phyloP scores from a whole-genome alignment of 1,140 invertebrate genomes.

The Chironomus tepperi region DNA sequence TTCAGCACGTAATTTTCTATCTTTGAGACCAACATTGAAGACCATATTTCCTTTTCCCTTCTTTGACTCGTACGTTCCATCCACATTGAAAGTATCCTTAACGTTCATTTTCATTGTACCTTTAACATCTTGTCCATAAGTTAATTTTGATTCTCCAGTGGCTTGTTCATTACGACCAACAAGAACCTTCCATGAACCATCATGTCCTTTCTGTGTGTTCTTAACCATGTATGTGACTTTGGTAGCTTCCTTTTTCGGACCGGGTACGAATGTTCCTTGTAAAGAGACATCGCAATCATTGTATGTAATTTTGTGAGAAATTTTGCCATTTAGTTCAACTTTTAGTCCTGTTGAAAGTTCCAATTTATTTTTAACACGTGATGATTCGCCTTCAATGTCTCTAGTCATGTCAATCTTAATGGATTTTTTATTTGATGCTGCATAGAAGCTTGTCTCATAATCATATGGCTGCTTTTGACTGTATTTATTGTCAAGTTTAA shows the following conservation, averaged over 20 bases:
- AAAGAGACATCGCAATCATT: neutral
- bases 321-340: neutral
- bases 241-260: neutral
- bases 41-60: conserved; percentile 49
- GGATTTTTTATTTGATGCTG: conserved; percentile 32
- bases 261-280: neutral
- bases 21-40: conserved; percentile 43
- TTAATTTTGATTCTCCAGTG: conserved; percentile 32
- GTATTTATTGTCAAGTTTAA: conserved; percentile 30
- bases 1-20: conserved; percentile 54
- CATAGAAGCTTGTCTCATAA: conserved; percentile 35
- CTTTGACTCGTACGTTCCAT: conserved; percentile 47
- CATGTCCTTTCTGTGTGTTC: neutral
- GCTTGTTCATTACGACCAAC: neutral
- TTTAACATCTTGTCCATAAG: conserved; percentile 34
- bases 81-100: conserved; percentile 45
- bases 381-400: conserved; percentile 29
- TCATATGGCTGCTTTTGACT: conserved; percentile 34
- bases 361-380: conserved; percentile 31
- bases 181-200: neutral
- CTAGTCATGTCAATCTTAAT: conserved; percentile 32
- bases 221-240: neutral
- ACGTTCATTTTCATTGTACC: conserved; percentile 46
- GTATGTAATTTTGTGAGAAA: neutral
- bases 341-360: neutral